Percentiles rank a stretch among this genome's conserved stretches.
Evolutionary conservation across 2,797 vertebrate genomes (phyloP).

Genomic region (Rhinogobio ventralis): DNA sequence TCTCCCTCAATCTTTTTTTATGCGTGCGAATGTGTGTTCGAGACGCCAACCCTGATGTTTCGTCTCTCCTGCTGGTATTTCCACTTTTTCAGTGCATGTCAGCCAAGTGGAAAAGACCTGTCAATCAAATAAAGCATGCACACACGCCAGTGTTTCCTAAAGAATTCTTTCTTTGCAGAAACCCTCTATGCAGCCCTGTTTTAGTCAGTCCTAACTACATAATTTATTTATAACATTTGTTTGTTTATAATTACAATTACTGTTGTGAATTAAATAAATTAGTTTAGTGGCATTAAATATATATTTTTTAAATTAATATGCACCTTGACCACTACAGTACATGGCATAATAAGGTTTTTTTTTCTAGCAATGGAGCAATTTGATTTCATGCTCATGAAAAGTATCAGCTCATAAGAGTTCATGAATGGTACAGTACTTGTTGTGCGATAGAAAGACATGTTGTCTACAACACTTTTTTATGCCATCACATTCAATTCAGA

Average conservation of each 20-base stretch:
- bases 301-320: not conserved
- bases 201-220: not conserved
- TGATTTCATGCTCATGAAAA: not conserved
- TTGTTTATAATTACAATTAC: not conserved
- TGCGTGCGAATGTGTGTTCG: conserved; percentile 40
- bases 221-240: not conserved
- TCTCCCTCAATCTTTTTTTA: conserved; percentile 42
- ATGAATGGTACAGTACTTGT: not conserved
- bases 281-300: not conserved
- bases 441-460: not conserved
- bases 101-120: conserved; percentile 68
- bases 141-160: conserved; percentile 46
- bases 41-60: conserved; percentile 66
- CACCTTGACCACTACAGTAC: not conserved
- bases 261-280: not conserved
- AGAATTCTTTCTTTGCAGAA: conserved; percentile 5
- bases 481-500: not conserved
- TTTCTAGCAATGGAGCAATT: not conserved
- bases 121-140: conserved; percentile 65
- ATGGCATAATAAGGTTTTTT: not conserved
- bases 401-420: not conserved
- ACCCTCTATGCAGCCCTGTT: not conserved
- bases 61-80: conserved; percentile 62
- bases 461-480: not conserved
- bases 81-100: conserved; percentile 64